Evolutionary conservation across 53 echinoderm and acorn worm genomes (phyloP), one percentile per base, ranked within the genome.

Genomic region (Luidia sarsii): DNA sequence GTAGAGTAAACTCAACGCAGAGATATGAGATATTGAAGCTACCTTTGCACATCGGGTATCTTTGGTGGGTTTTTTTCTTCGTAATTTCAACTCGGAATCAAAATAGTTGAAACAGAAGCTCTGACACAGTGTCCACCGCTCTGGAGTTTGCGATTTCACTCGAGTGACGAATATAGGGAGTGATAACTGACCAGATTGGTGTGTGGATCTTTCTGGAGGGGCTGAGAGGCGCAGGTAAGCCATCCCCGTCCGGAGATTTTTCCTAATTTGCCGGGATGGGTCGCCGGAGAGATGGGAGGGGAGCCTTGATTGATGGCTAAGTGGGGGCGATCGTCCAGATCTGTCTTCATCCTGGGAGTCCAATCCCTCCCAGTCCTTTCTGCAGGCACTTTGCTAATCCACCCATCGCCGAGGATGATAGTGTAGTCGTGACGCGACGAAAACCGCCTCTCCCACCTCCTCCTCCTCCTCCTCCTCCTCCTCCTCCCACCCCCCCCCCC

Each of bases 401-500:
- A 15, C 18, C 60, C 59, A 77, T 77, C 77, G 36, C 60, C 0
- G 43, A 77, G 43, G 77, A 57, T 61, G 77, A 77, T 45, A 77
- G 59, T 30, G 77, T 67, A 43, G 67, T 59, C 60, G 60, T 77
- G 77, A 77, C 61, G 77, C 48, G 77, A 77, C 45, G 77, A 77
- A 61, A 77, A 77, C 59, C 48, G 60, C 30, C 77, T 77, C 61
- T 59, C 59, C 61, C 77, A 60, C 55, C 11, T 77, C 61, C n/a
- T n/a, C n/a, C n/a, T n/a, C n/a, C n/a, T n/a, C n/a, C n/a, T n/a
- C n/a, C n/a, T n/a, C n/a, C n/a, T n/a, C n/a, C n/a, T n/a, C n/a
- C n/a, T n/a, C n/a, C n/a, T n/a, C n/a, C n/a, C n/a, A n/a, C n/a
- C n/a, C n/a, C n/a, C n/a, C n/a, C n/a, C n/a, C n/a, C n/a, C n/a